phyloP scores from a whole-genome alignment of 1,140 invertebrate genomes.

The Anastrepha ludens region DNA sequence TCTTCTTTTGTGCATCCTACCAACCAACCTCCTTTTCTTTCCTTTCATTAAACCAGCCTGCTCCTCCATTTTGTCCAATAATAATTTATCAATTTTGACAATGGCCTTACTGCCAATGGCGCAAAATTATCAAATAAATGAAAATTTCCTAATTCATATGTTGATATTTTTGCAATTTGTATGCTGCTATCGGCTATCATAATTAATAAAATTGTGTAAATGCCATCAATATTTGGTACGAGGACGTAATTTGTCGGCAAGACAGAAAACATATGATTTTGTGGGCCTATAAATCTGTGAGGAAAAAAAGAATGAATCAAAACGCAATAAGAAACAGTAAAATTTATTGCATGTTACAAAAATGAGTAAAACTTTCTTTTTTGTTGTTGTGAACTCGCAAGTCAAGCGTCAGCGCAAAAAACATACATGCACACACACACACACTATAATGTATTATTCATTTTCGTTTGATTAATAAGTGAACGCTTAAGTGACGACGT shows the following conservation, averaged over 20 bases:
- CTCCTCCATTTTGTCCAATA: neutral
- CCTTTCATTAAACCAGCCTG: no score
- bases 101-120: neutral
- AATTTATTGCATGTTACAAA: constrained; percentile 22
- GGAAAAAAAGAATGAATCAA: neutral
- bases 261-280: neutral
- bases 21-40: no score
- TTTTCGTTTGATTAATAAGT: constrained; percentile 19
- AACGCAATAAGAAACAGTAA: neutral
- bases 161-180: neutral
- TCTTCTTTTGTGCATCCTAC: no score
- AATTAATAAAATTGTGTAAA: constrained; percentile 23
- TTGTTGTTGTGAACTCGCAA: neutral
- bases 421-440: neutral
- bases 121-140: neutral
- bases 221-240: neutral
- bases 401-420: neutral
- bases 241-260: neutral
- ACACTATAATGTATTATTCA: neutral
- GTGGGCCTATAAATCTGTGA: neutral
- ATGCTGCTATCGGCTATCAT: neutral
- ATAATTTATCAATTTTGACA: constrained; percentile 2
- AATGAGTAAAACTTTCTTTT: neutral
- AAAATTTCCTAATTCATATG: neutral
- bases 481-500: constrained; percentile 9